Percentiles rank a stretch among this genome's conserved stretches.
Evolutionary conservation across 1,140 invertebrate species (phyloP).

Genomic region (Musca domestica): DNA sequence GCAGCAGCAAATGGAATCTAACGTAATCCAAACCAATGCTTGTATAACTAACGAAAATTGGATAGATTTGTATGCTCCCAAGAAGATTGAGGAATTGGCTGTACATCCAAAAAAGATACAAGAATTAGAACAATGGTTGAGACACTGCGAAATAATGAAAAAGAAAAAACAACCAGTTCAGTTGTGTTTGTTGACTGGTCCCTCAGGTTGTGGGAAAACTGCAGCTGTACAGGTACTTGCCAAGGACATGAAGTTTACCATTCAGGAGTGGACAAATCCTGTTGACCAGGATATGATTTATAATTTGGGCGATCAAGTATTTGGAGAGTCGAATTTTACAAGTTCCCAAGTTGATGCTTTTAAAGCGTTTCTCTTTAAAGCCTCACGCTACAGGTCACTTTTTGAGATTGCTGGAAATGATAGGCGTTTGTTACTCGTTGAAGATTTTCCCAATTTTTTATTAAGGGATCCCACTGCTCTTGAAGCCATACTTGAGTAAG

Average conservation of each 20-base stretch:
- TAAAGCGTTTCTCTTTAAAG: slow-evolving; percentile 65
- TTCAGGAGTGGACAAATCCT: slow-evolving; percentile 73
- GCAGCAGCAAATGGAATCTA: neutral
- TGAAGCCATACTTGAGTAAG: slow-evolving; percentile 64
- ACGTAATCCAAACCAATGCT: neutral
- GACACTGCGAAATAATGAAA: slow-evolving; percentile 37
- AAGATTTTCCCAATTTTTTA: slow-evolving; percentile 74
- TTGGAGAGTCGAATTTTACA: slow-evolving; percentile 39
- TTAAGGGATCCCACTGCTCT: slow-evolving; percentile 62
- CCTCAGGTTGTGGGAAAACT: slow-evolving; percentile 72
- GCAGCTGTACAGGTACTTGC: slow-evolving; percentile 62
- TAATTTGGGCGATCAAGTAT: slow-evolving; percentile 36
- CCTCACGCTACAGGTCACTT: slow-evolving; percentile 67
- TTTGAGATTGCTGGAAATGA: slow-evolving; percentile 53
- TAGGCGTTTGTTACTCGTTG: slow-evolving; percentile 63
- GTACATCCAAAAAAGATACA: slow-evolving; percentile 64
- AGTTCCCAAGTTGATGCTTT: slow-evolving; percentile 66
- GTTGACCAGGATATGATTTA: slow-evolving; percentile 57
- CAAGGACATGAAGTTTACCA: slow-evolving; percentile 58
- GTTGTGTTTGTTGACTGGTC: slow-evolving; percentile 68
- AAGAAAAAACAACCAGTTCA: slow-evolving; percentile 53
- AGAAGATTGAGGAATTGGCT: slow-evolving; percentile 58
- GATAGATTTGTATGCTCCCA: slow-evolving; percentile 60
- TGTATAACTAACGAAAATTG: slow-evolving; percentile 48
- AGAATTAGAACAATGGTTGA: slow-evolving; percentile 62